Percentiles rank a stretch among this genome's conserved stretches.
phyloP scores from a whole-genome alignment of 2,888 invertebrate species.

The Drosophila conformis region DNA sequence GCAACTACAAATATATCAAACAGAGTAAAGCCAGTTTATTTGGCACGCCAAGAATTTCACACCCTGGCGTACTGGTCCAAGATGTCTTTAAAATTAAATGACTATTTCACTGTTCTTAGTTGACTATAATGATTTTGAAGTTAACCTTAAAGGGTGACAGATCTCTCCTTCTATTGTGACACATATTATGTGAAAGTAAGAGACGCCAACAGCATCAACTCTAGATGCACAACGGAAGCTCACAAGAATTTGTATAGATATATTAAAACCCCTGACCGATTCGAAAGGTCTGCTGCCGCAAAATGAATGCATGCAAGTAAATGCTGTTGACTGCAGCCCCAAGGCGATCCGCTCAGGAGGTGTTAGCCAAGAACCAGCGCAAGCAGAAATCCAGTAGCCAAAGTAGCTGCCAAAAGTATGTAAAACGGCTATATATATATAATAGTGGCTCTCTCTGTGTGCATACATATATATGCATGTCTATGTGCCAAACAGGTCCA shows the following conservation, averaged over 20 bases:
- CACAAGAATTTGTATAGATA: constrained; percentile 18
- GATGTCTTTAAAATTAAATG: neutral
- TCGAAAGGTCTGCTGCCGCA: constrained; percentile 5
- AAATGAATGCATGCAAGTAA: constrained; percentile 66
- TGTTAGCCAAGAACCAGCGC: constrained; percentile 31
- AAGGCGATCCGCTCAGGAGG: constrained; percentile 37
- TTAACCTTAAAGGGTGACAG: neutral
- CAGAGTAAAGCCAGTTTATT: neutral
- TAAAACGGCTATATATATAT: constrained; percentile 51
- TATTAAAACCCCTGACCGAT: neutral
- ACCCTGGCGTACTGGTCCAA: neutral
- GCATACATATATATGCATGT: constrained; percentile 33
- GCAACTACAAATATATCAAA: constrained; percentile 42
- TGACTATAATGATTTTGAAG: neutral
- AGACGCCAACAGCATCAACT: constrained; percentile 21
- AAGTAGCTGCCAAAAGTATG: constrained; percentile 56
- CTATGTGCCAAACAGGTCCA: constrained; percentile 32
- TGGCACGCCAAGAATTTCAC: neutral
- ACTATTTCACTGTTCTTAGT: neutral
- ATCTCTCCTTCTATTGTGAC: neutral
- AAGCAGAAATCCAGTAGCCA: constrained; percentile 48
- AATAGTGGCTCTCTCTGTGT: constrained; percentile 2
- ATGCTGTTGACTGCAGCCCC: constrained; percentile 63
- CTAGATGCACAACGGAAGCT: constrained; percentile 25
- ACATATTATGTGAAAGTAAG: constrained; percentile 15